A percentile compares a stretch with the other conserved stretches of the same genome.
phyloP scores from a whole-genome alignment of 1,140 invertebrate species.

The Hypsibius dujardini region DNA sequence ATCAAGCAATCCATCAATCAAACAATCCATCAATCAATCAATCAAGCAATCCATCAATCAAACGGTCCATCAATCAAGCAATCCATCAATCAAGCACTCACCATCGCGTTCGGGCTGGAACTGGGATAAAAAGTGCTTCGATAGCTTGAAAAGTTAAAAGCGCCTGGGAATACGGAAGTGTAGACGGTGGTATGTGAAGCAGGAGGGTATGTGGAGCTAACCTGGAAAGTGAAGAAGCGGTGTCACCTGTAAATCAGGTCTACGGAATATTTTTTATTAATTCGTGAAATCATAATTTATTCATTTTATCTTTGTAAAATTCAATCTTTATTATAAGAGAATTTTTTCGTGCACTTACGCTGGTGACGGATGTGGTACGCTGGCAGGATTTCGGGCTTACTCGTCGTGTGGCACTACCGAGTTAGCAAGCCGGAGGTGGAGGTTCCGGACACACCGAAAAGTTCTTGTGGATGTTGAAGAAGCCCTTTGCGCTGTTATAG shows the following conservation, averaged over 20 bases:
- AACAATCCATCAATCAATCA: no score
- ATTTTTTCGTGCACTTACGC: background rate
- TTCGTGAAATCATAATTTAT: background rate
- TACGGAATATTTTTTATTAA: background rate
- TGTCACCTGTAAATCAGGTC: background rate
- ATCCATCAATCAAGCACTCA: no score
- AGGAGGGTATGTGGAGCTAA: constrained; percentile 14
- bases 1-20: no score
- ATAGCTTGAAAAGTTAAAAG: no score
- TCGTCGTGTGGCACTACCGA: background rate
- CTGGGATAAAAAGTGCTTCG: background rate
- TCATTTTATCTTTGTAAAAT: no score
- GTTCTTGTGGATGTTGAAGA: constrained; percentile 12
- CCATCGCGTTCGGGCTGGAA: background rate
- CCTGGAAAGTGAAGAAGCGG: background rate
- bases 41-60: no score
- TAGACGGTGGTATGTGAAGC: background rate
- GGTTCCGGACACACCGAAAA: constrained; percentile 15
- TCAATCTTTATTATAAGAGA: no score
- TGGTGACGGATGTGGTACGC: constrained; percentile 16
- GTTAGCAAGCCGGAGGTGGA: background rate
- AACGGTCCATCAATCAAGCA: no score
- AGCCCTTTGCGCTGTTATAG: constrained; percentile 10
- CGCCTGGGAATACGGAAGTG: background rate
- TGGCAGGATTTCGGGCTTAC: background rate